Evolutionary conservation across 2,888 invertebrate genomes (phyloP).

Genomic region (Drosophila differens): DNA sequence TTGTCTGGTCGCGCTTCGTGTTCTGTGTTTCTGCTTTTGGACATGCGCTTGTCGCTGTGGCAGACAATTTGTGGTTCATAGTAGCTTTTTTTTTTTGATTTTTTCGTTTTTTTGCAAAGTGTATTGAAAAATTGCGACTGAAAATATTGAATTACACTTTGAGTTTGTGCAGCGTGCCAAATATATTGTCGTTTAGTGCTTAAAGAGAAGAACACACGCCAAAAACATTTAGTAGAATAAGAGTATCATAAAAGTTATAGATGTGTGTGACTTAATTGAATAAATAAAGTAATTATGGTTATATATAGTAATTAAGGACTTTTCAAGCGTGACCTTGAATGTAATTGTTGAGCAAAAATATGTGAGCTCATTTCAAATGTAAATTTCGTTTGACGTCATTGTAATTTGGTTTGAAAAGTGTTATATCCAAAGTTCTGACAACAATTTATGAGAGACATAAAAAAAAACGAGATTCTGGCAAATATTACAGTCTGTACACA

Average conservation of each 20-base stretch:
- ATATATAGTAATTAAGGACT: not conserved
- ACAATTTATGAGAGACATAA: not conserved
- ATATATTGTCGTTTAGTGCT: not conserved
- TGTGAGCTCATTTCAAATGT: not conserved
- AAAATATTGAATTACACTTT: slow-evolving; percentile 48
- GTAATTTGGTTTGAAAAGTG: not conserved
- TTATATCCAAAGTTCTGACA: not conserved
- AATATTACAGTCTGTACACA: not conserved
- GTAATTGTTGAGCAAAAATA: not conserved
- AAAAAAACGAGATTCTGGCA: not conserved
- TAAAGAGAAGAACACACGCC: not conserved
- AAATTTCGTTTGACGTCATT: not conserved
- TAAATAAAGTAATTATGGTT: not conserved
- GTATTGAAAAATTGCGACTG: slow-evolving; percentile 22
- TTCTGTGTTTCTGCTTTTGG: slow-evolving; percentile 25
- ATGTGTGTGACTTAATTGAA: not conserved
- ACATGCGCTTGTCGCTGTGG: slow-evolving; percentile 46
- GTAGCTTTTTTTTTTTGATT: slow-evolving; percentile 19
- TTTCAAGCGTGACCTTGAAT: slow-evolving; percentile 3
- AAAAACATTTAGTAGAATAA: not conserved
- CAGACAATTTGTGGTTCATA: slow-evolving; percentile 7
- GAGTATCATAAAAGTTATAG: not conserved
- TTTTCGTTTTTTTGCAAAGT: slow-evolving; percentile 24
- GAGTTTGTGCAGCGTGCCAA: slow-evolving; percentile 21
- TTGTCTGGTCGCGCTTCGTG: slow-evolving; percentile 66